phyloP scores from a whole-genome alignment of 1,140 invertebrate genomes.

The Drosophila bocqueti region DNA sequence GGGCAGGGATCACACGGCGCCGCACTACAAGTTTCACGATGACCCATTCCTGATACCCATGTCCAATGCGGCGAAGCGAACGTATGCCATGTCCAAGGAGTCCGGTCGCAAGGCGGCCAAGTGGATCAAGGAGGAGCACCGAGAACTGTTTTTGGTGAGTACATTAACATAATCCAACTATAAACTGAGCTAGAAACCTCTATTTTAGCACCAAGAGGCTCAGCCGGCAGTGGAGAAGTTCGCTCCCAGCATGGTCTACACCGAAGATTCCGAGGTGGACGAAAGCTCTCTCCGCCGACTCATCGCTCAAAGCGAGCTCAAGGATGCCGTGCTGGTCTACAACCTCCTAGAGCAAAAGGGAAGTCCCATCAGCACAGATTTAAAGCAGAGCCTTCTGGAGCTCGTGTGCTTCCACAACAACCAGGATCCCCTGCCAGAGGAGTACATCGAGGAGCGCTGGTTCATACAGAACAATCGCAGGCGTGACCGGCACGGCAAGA shows the following conservation, averaged over 20 bases:
- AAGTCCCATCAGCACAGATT: slow-evolving; percentile 86
- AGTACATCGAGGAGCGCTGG: slow-evolving; percentile 93
- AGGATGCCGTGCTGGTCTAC: slow-evolving; percentile 91
- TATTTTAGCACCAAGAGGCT: slow-evolving; percentile 86
- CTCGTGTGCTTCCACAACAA: slow-evolving; percentile 93
- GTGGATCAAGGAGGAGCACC: slow-evolving; percentile 91
- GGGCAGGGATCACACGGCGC: slow-evolving; percentile 90
- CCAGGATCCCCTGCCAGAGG: slow-evolving; percentile 87
- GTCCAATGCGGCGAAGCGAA: slow-evolving; percentile 90
- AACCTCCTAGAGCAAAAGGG: slow-evolving; percentile 89
- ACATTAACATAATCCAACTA: rapidly evolving
- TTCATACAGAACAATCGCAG: slow-evolving; percentile 86
- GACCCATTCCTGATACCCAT: slow-evolving; percentile 95
- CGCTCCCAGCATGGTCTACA: slow-evolving; percentile 89
- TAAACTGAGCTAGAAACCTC: not conserved
- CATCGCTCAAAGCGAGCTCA: slow-evolving; percentile 88
- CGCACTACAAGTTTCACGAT: slow-evolving; percentile 95
- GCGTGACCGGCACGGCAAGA: slow-evolving; percentile 87
- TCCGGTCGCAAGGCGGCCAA: slow-evolving; percentile 94
- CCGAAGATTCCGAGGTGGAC: slow-evolving; percentile 88
- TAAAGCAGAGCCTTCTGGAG: slow-evolving; percentile 91
- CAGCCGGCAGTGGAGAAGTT: slow-evolving; percentile 89
- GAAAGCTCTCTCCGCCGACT: slow-evolving; percentile 86
- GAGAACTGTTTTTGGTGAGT: slow-evolving; percentile 88
- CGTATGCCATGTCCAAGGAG: slow-evolving; percentile 92